Base-by-base conservation (phyloP, 2,888 invertebrate species). In the Lottia scabra region DNA sequence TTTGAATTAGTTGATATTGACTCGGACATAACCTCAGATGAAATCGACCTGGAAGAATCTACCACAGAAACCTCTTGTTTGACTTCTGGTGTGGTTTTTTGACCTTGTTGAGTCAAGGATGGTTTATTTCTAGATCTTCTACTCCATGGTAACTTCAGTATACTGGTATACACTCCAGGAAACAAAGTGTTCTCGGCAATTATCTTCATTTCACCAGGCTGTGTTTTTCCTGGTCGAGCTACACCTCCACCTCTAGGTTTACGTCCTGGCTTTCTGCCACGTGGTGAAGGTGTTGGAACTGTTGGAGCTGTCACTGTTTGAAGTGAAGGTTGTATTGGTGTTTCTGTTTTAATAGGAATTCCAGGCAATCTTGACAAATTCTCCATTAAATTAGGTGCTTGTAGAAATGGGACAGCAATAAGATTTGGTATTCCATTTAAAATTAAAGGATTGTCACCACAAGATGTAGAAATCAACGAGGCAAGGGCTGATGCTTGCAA, bases 91-190 rank as follows among this genome's bases (percentile, higher is more conserved):
- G 62, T 26, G 13, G 65, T 4, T 16, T 30, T 13, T 38, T 68
- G 6, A 48, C 30, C 13, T 26, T 44, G 12, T 48, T 45, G 23
- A 43, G 48, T 44, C 63, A 65, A 1, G 16, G 65, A 75, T 12
- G 78, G 72, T 45, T 84, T 85, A 19, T 81, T 80, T 38, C 86
- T 74, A n/a, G 84, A 81, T 56, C 86, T 74, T 23, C 83, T 74
- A 76, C 84, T 84, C 82, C 85, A 85, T 12, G 86, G 84, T 12
- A 86, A 78, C 72, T 86, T 86, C 63, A 86, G 78, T 63, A 85
- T 84, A 71, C 86, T 85, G 15, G 86, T 86, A 74, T 86, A 86
- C 8, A 86, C 84, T 0, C 85, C 86, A 5, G 83, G 84, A 63
- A 81, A 82, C 1, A 81, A 75, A 0, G 80, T 84, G 68, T 83